These are phyloP conservation scores for Protonemura montana DNA, from an alignment of 2,888 invertebrate species.

Conservation along the genomic window DNA sequence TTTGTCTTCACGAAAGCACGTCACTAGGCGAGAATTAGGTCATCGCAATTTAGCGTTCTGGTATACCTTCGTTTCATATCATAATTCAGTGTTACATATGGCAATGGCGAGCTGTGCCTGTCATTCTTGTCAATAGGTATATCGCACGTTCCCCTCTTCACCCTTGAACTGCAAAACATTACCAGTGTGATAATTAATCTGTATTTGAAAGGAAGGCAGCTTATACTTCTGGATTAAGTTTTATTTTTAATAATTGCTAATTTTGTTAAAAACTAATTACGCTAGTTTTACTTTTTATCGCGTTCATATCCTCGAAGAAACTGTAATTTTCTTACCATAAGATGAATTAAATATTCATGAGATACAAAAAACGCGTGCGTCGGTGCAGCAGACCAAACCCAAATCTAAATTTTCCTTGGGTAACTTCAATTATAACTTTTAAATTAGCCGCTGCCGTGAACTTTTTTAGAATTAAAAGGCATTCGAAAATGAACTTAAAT, in stretches of 20 bases:
- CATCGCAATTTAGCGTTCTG: not conserved
- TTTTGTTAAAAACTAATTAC: not conserved
- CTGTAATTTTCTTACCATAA: not conserved
- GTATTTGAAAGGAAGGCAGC: not conserved
- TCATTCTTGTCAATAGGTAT: not conserved
- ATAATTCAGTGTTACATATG: not conserved
- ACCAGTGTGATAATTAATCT: not conserved
- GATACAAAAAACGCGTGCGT: not conserved
- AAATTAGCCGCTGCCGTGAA: not conserved
- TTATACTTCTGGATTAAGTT: not conserved
- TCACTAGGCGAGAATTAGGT: not conserved
- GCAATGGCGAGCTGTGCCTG: not conserved
- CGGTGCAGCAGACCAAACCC: not conserved
- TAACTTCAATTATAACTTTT: not conserved
- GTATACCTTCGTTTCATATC: not conserved
- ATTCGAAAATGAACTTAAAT: not conserved
- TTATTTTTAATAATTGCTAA: not conserved
- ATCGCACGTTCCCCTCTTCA: not conserved
- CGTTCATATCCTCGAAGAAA: not conserved
- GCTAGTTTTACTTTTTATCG: not conserved
- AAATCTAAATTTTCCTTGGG: not conserved
- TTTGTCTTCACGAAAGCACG: not conserved
- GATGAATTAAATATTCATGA: not conserved
- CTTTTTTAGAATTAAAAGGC: not conserved
- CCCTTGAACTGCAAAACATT: not conserved